These are phyloP conservation scores for Pristionchus pacificus DNA, from an alignment of 1,140 invertebrate genomes.

Conservation along the genomic window DNA sequence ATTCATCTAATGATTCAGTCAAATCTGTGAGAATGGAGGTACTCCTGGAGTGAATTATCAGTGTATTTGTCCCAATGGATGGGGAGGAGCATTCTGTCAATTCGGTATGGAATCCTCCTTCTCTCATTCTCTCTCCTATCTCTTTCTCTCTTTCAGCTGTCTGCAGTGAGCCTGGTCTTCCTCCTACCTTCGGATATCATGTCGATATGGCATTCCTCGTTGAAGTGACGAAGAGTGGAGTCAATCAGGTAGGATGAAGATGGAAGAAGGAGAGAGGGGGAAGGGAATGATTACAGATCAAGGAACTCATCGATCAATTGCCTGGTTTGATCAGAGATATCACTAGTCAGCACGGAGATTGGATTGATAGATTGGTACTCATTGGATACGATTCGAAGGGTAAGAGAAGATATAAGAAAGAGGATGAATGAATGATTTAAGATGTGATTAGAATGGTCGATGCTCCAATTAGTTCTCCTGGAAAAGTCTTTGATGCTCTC, in stretches of 20 bases:
- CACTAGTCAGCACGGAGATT: conserved; percentile 19
- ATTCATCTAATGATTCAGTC: not conserved
- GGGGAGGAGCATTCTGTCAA: conserved; percentile 26
- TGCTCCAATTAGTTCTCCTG: no score
- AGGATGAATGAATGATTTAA: no score
- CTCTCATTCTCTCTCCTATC: no score
- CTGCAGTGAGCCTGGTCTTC: conserved; percentile 18
- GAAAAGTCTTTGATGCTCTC: no score
- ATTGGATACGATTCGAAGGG: conserved; percentile 35
- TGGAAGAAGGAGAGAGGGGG: not conserved
- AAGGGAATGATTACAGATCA: not conserved
- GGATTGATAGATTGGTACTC: conserved; percentile 34
- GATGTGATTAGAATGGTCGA: no score
- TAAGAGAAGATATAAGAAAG: no score
- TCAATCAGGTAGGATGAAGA: not conserved
- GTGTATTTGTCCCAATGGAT: conserved; percentile 30
- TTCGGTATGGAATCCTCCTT: no score
- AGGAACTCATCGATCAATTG: conserved; percentile 12
- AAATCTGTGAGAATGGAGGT: conserved; percentile 38
- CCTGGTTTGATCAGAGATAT: conserved; percentile 31
- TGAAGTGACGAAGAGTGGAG: conserved; percentile 30
- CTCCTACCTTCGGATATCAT: conserved; percentile 16
- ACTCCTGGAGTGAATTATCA: conserved; percentile 15
- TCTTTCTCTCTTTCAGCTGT: no score
- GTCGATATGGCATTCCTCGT: conserved; percentile 39